These are phyloP conservation scores for Ondatra zibethicus DNA, from an alignment of 2,113 vertebrate species.

Conservation along the genomic window DNA sequence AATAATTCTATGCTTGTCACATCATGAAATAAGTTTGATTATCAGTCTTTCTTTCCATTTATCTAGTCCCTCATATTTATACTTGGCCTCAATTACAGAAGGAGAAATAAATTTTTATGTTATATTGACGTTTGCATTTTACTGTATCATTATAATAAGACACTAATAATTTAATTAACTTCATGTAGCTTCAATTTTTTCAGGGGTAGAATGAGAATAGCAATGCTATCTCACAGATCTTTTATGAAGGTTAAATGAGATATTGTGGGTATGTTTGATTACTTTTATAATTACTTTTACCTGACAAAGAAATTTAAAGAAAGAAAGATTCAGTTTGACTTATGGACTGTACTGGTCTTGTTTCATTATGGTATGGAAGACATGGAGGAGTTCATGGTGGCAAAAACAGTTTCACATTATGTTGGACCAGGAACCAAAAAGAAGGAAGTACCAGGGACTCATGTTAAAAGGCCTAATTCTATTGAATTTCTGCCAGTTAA, in stretches of 20 bases:
- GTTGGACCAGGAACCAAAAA: neutral
- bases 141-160: neutral
- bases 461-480: neutral
- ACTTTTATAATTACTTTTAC: neutral
- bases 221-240: neutral
- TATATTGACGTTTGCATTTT: neutral
- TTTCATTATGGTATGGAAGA: too few species aligned
- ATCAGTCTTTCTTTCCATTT: neutral
- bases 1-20: neutral
- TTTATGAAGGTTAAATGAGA: neutral
- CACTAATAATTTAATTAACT: neutral
- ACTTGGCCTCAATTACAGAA: neutral
- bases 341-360: too few species aligned
- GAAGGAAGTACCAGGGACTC: too few species aligned
- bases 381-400: too few species aligned
- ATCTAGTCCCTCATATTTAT: neutral
- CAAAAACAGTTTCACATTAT: too few species aligned
- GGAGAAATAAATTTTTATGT: neutral
- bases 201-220: neutral
- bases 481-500: too few species aligned
- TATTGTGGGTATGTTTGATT: neutral
- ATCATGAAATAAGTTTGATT: conserved; percentile 21
- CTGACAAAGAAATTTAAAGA: neutral
- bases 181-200: neutral
- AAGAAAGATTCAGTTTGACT: neutral